A percentile compares a stretch with the other conserved stretches of the same genome.
phyloP scores from a whole-genome alignment of 2,797 vertebrate genomes.

The Alauda arvensis region DNA sequence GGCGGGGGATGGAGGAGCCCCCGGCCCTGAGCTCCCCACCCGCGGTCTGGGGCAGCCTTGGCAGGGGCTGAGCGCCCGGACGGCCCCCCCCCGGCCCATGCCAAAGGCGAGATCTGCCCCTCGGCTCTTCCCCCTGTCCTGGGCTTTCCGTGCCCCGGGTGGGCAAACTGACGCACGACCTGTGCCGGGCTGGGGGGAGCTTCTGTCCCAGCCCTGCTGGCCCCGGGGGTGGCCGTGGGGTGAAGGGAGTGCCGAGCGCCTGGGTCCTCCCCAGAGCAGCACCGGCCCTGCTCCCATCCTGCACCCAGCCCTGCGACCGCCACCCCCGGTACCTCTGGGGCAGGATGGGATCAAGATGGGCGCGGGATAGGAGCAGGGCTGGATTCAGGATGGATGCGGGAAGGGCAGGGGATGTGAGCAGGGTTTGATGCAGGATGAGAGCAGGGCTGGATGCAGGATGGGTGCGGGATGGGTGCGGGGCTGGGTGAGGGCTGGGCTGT shows the following conservation, averaged over 20 bases:
- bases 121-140: background rate
- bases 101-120: background rate
- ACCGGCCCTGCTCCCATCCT: background rate
- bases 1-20: background rate
- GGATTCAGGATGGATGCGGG: background rate
- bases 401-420: too few relatives aligned
- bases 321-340: too few relatives aligned
- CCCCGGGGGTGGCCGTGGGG: background rate
- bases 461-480: background rate
- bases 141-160: background rate
- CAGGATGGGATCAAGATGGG: background rate
- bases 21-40: background rate
- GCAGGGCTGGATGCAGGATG: too few relatives aligned
- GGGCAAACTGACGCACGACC: background rate
- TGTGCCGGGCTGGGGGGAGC: background rate
- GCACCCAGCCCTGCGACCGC: background rate
- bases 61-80: background rate
- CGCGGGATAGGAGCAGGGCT: background rate
- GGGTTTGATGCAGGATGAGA: background rate
- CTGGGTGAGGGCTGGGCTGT: conserved; percentile 1
- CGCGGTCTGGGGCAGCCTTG: background rate
- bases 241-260: fast-evolving
- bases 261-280: background rate
- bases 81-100: fast-evolving
- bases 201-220: background rate